A percentile compares a stretch with the other conserved stretches of the same genome.
Conservation (phyloP, 2,888 invertebrate genomes). For the Microchrysa polita region DNA sequence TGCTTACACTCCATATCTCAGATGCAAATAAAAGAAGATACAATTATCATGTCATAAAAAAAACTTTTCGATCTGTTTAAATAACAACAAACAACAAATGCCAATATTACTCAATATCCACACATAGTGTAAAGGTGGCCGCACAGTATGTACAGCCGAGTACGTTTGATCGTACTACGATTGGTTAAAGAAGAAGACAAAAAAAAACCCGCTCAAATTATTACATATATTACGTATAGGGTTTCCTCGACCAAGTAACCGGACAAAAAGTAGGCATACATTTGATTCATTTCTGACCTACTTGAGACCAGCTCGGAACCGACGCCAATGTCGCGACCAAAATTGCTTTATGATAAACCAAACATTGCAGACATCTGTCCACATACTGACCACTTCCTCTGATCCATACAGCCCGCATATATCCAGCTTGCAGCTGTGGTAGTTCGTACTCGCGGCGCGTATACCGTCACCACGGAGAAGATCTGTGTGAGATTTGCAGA, state of each 20-base stretch:
- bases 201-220: neutral
- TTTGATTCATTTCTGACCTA: conserved; percentile 19
- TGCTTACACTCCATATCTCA: too few relatives aligned
- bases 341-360: conserved; percentile 1
- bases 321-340: conserved; percentile 19
- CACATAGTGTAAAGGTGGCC: neutral
- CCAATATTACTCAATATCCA: neutral
- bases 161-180: too few relatives aligned
- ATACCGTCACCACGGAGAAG: too few relatives aligned
- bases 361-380: neutral
- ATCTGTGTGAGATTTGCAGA: too few relatives aligned
- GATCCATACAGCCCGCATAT: neutral
- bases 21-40: too few relatives aligned
- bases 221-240: conserved; percentile 13
- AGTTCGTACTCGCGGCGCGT: too few relatives aligned
- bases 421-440: neutral
- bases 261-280: conserved; percentile 21
- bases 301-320: conserved; percentile 33
- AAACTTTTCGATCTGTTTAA: too few relatives aligned
- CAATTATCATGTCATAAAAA: too few relatives aligned
- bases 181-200: too few relatives aligned
- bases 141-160: too few relatives aligned
- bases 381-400: neutral
- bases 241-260: conserved; percentile 37
- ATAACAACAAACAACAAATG: neutral